Percentiles rank a stretch among this genome's conserved stretches.
Conservation (phyloP, 2,797 vertebrate species). For the Todus mexicanus region DNA sequence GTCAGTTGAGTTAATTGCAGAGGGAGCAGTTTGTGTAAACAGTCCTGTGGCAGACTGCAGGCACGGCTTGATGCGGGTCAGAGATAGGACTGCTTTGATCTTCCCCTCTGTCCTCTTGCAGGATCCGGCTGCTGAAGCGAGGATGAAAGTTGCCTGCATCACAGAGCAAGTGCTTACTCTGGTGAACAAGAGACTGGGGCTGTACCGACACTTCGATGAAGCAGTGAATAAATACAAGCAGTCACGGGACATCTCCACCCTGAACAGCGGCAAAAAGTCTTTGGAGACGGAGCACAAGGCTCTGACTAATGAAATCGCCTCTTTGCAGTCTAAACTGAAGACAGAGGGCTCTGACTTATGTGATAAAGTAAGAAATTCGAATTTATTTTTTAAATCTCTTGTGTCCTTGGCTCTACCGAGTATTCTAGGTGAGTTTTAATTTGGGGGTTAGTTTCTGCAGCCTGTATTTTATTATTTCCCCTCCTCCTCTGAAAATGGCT, state of each 20-base stretch:
- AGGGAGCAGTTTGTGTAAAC: background rate
- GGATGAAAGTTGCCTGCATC: slow-evolving; percentile 99
- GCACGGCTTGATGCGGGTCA: background rate
- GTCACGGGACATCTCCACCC: slow-evolving; percentile 87
- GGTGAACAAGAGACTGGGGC: slow-evolving; percentile 93
- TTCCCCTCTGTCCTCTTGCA: slow-evolving; percentile 44
- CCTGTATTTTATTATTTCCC: background rate
- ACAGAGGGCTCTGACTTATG: slow-evolving; percentile 94
- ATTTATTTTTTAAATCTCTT: background rate
- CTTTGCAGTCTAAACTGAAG: slow-evolving; percentile 92
- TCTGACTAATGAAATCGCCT: slow-evolving; percentile 87
- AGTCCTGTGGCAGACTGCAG: background rate
- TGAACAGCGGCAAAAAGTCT: slow-evolving; percentile 91
- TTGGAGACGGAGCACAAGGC: slow-evolving; percentile 92
- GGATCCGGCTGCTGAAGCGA: slow-evolving; percentile 96
- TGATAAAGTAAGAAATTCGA: slow-evolving; percentile 83
- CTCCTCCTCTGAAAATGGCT: background rate
- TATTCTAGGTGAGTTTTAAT: background rate
- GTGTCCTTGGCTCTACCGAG: background rate
- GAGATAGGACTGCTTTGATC: background rate
- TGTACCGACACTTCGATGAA: slow-evolving; percentile 96
- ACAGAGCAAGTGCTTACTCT: slow-evolving; percentile 96
- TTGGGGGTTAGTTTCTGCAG: background rate
- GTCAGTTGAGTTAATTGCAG: background rate
- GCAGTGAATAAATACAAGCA: slow-evolving; percentile 97